Percentiles rank a stretch among this genome's conserved stretches.
Conservation (phyloP, 2,888 invertebrate genomes). For the Deilephila elpenor region DNA sequence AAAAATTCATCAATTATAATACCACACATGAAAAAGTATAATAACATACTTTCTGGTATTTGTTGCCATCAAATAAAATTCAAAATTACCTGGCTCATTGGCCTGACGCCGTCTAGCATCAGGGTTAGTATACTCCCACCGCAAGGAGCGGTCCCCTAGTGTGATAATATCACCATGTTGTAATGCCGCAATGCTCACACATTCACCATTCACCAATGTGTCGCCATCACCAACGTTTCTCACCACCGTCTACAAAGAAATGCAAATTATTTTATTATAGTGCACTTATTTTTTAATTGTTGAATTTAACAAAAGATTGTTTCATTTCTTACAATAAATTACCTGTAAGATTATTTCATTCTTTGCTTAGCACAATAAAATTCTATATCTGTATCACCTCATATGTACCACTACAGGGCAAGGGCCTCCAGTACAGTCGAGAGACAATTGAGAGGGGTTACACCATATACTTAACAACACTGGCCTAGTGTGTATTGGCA, state of each 20-base stretch:
- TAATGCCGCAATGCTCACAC: conserved; percentile 72
- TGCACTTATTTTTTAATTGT: no score
- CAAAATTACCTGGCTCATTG: conserved; percentile 44
- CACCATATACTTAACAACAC: no score
- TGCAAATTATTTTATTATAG: neutral
- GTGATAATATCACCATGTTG: conserved; percentile 72
- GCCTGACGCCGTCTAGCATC: conserved; percentile 35
- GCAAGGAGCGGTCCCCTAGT: conserved; percentile 66
- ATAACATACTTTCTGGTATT: neutral
- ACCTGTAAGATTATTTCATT: no score
- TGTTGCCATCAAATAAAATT: neutral
- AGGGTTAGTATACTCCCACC: conserved; percentile 73
- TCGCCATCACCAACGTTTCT: conserved; percentile 70
- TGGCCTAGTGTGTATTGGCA: no score
- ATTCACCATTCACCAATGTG: conserved; percentile 71
- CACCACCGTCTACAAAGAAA: conserved; percentile 69
- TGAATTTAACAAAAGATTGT: no score
- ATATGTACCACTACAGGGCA: no score
- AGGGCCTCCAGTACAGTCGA: no score
- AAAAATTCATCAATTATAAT: no score
- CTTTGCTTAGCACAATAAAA: no score
- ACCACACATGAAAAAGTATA: neutral
- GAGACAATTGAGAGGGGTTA: no score
- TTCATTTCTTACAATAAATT: no score
- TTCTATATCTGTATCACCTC: no score